These are phyloP conservation scores for Pangasianodon hypophthalmus DNA, from an alignment of 2,113 vertebrate genomes.

Conservation along the genomic window DNA sequence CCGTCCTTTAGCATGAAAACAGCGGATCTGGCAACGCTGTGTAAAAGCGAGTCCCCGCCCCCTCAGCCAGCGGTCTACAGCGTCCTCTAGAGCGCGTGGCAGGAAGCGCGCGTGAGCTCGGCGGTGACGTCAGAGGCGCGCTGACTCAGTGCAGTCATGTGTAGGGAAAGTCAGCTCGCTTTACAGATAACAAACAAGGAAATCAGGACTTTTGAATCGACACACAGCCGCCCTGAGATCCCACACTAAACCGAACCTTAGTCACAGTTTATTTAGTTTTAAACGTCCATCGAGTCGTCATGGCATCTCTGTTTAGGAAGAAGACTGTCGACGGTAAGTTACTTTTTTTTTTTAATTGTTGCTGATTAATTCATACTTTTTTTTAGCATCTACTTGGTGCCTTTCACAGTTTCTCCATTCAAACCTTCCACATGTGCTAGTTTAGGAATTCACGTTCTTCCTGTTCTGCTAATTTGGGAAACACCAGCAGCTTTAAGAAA, in stretches of 20 bases:
- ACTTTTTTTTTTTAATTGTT: conserved; percentile 33
- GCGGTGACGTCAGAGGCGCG: conserved; percentile 51
- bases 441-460: not conserved
- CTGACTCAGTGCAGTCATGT: conserved; percentile 52
- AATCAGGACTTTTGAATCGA: conserved; percentile 38
- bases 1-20: not conserved
- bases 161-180: conserved; percentile 48
- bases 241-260: not conserved
- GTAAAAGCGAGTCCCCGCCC: not conserved
- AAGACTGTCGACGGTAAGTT: conserved; percentile 95
- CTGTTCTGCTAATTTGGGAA: not conserved
- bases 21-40: not conserved
- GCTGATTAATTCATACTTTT: not conserved
- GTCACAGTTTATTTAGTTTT: conserved; percentile 29
- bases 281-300: conserved; percentile 54
- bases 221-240: not conserved
- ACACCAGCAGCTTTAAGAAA: not conserved
- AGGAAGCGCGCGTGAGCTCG: not conserved
- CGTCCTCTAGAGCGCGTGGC: conserved; percentile 40
- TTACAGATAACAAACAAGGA: conserved; percentile 54
- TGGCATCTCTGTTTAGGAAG: conserved; percentile 95
- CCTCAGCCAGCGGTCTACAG: not conserved
- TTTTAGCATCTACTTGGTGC: not conserved
- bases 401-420: not conserved
- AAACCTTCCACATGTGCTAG: not conserved